A percentile compares a stretch with the other conserved stretches of the same genome.
Evolutionary conservation across 2,797 vertebrate species (phyloP).

Genomic region (Alectoris magna): DNA sequence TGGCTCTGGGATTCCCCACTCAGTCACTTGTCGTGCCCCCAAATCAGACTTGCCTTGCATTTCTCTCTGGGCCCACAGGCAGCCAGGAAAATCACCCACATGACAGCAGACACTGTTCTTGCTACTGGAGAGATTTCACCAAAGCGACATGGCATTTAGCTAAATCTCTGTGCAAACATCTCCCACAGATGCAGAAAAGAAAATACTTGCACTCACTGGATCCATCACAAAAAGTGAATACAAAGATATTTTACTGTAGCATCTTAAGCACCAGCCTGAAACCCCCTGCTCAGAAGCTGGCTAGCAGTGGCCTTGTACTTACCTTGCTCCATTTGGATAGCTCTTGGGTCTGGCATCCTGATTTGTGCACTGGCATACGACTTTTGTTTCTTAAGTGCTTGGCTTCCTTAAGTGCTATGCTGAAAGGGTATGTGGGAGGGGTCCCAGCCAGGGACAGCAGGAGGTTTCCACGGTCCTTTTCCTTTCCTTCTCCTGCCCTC

Average conservation of each 20-base stretch:
- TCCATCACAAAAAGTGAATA: background rate
- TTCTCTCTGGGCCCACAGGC: background rate
- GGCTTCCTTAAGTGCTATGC: background rate
- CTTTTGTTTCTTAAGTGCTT: background rate
- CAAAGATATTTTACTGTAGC: background rate
- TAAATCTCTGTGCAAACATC: background rate
- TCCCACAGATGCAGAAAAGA: background rate
- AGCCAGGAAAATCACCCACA: background rate
- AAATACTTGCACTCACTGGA: background rate
- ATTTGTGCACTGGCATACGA: background rate
- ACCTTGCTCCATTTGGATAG: background rate
- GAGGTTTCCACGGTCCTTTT: background rate
- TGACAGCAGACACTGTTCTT: background rate
- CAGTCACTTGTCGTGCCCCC: accelerated
- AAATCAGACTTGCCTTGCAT: background rate
- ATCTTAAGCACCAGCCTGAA: background rate
- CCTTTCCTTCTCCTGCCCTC: background rate
- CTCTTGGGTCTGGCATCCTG: background rate
- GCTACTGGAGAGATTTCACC: background rate
- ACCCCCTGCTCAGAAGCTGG: background rate
- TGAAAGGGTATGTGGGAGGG: background rate
- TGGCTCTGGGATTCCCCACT: background rate
- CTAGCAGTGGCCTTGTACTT: background rate
- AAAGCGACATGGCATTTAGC: background rate
- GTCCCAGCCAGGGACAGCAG: background rate